These are phyloP conservation scores for Pagetopsis macropterus DNA, from an alignment of 2,797 vertebrate species.

Conservation along the genomic window DNA sequence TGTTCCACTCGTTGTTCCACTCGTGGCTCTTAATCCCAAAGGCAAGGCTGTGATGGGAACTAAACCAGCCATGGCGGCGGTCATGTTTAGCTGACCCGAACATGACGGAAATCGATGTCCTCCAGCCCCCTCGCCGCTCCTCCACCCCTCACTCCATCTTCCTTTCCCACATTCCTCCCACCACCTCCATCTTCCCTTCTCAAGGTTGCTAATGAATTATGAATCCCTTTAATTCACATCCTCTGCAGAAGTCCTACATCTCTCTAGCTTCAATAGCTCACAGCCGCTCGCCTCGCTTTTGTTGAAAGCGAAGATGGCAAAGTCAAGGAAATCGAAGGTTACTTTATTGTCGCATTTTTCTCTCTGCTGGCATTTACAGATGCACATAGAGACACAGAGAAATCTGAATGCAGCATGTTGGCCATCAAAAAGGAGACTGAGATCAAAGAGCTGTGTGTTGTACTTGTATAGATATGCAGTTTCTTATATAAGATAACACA, in stretches of 20 bases:
- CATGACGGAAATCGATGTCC: slow-evolving; percentile 52
- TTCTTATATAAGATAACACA: slow-evolving; percentile 19
- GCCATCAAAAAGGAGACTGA: slow-evolving; percentile 18
- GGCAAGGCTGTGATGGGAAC: slow-evolving; percentile 29
- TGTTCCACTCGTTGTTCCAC: slow-evolving; percentile 35
- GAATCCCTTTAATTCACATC: slow-evolving; percentile 50
- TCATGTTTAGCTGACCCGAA: slow-evolving; percentile 45
- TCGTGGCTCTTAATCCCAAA: slow-evolving; percentile 38
- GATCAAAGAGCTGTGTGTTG: slow-evolving; percentile 12
- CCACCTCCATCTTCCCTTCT: slow-evolving; percentile 30
- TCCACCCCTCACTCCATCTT: slow-evolving; percentile 13
- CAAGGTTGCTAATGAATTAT: slow-evolving; percentile 67
- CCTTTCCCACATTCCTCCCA: slow-evolving; percentile 6
- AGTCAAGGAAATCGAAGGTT: slow-evolving; percentile 45
- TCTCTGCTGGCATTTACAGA: slow-evolving; percentile 24
- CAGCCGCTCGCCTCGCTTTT: background rate
- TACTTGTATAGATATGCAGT: background rate
- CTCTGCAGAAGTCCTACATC: slow-evolving; percentile 35
- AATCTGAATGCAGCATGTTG: slow-evolving; percentile 24
- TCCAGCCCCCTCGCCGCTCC: background rate
- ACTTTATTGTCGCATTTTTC: slow-evolving; percentile 31
- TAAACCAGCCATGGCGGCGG: slow-evolving; percentile 32
- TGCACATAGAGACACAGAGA: slow-evolving; percentile 23
- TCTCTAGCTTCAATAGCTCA: slow-evolving; percentile 20
- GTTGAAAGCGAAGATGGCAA: background rate